Evolutionary conservation across 2,113 vertebrate genomes (phyloP).

Genomic region (Zingel zingel): DNA sequence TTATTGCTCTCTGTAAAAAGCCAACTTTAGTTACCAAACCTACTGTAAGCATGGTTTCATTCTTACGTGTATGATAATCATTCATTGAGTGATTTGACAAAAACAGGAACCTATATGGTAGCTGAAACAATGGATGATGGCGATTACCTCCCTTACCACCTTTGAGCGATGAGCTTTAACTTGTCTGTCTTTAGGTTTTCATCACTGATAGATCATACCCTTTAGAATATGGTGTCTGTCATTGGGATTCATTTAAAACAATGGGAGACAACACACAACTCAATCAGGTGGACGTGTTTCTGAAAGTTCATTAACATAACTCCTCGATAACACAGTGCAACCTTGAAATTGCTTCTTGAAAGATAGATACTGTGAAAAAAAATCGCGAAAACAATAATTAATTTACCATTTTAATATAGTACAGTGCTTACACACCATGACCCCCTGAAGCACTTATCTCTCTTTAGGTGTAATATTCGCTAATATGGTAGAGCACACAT

Average conservation of each 20-base stretch:
- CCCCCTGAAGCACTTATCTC: not conserved
- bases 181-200: not conserved
- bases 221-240: no score
- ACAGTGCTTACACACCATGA: not conserved
- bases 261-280: no score
- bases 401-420: no score
- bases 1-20: not conserved
- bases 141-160: not conserved
- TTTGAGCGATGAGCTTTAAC: no score
- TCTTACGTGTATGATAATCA: not conserved
- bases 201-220: no score
- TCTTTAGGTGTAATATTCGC: not conserved
- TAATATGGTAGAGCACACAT: not conserved
- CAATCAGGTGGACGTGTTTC: no score
- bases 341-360: no score
- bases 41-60: constrained; percentile 5
- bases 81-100: not conserved
- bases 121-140: not conserved
- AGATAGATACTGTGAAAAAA: no score
- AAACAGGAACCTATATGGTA: not conserved
- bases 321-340: no score
- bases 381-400: no score
- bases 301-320: no score
- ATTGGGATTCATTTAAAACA: no score
- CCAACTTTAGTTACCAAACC: not conserved